Evolutionary conservation across 1,140 invertebrate species (phyloP).

Genomic region (Neoseiulus cucumeris): DNA sequence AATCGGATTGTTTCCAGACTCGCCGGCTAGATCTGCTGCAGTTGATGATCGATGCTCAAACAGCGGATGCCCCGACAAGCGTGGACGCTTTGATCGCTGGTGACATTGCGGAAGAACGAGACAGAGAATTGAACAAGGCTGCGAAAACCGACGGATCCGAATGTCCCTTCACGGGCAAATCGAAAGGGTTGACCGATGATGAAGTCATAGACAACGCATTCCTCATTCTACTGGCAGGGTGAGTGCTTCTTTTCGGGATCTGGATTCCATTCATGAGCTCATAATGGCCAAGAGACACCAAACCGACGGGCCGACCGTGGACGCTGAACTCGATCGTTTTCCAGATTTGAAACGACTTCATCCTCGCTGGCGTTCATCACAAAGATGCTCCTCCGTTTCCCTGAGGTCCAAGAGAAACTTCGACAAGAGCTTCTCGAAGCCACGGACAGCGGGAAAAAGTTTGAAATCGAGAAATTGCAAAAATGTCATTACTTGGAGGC

Average conservation of each 20-base stretch:
- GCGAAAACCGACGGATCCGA: not conserved
- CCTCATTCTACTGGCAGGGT: conserved; percentile 30
- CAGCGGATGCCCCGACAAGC: not conserved
- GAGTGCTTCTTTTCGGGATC: not conserved
- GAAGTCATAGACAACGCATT: conserved; percentile 29
- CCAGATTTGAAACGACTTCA: not conserved
- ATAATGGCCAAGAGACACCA: too few species aligned
- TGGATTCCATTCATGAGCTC: too few species aligned
- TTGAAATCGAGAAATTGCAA: not conserved
- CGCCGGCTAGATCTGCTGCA: not conserved
- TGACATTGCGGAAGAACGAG: not conserved
- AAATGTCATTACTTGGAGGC: not conserved
- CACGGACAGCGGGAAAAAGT: not conserved
- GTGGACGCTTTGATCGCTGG: not conserved
- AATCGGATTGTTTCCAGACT: not conserved
- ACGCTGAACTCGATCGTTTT: too few species aligned
- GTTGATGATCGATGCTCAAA: conserved; percentile 1
- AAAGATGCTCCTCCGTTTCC: not conserved
- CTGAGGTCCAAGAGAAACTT: not conserved
- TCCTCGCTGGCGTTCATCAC: not conserved
- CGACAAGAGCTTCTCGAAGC: not conserved
- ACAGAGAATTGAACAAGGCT: not conserved
- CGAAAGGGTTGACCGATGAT: not conserved
- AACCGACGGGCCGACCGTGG: too few species aligned
- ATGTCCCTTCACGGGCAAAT: not conserved